These are phyloP conservation scores for Sebastiscus albofasciatus DNA, from an alignment of 2,797 vertebrate species.

Conservation along the genomic window DNA sequence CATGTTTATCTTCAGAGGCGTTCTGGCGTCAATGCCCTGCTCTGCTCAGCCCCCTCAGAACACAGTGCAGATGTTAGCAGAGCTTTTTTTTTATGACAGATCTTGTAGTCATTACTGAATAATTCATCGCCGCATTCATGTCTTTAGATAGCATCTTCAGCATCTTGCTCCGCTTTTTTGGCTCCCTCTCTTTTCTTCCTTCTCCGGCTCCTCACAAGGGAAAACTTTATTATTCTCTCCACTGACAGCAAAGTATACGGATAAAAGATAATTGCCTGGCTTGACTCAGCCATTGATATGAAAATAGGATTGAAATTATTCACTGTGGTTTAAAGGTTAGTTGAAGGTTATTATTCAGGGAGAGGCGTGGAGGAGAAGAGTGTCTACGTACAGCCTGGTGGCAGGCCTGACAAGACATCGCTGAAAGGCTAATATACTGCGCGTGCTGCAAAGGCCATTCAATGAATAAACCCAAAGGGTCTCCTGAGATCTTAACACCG, in stretches of 20 bases:
- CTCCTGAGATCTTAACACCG: conserved; percentile 89
- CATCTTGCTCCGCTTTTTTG: conserved; percentile 65
- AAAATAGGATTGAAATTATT: conserved; percentile 98
- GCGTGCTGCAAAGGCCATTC: conserved; percentile 83
- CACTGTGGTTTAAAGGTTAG: conserved; percentile 95
- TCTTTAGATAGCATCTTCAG: conserved; percentile 90
- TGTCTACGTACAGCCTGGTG: conserved; percentile 77
- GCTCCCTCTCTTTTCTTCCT: conserved; percentile 57
- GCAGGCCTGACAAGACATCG: conserved; percentile 87
- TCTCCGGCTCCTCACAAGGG: conserved; percentile 86
- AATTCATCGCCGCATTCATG: conserved; percentile 94
- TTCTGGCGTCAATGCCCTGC: conserved; percentile 77
- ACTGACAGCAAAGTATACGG: conserved; percentile 92
- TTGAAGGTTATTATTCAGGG: conserved; percentile 94
- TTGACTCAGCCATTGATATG: conserved; percentile 97
- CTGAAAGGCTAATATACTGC: conserved; percentile 90
- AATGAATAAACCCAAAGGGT: conserved; percentile 84
- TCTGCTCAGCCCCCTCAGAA: conserved; percentile 80
- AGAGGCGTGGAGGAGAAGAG: conserved; percentile 72
- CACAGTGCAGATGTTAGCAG: conserved; percentile 86
- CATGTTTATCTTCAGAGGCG: conserved; percentile 88
- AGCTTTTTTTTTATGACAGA: conserved; percentile 83
- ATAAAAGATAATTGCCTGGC: conserved; percentile 98
- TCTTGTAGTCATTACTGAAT: conserved; percentile 96
- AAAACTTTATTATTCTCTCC: conserved; percentile 93